A percentile compares a stretch with the other conserved stretches of the same genome.
Evolutionary conservation across 2,113 vertebrate species (phyloP).

Genomic region (Saimiri boliviensis): DNA sequence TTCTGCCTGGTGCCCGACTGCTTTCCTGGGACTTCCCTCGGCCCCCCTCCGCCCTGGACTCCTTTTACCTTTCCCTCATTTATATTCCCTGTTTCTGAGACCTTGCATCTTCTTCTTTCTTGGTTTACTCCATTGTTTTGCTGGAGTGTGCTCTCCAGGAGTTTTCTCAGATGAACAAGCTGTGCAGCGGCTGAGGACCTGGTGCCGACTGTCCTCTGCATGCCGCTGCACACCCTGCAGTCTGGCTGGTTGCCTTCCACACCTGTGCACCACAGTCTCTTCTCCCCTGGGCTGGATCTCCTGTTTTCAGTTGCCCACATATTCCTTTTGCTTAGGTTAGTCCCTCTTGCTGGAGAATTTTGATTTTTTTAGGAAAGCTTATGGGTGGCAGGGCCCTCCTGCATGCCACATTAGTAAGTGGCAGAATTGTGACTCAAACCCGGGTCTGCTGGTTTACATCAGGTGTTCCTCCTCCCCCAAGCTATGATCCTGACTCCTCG

Average conservation of each 20-base stretch:
- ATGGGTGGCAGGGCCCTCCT: background rate
- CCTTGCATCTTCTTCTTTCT: background rate
- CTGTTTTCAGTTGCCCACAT: background rate
- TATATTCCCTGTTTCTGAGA: background rate
- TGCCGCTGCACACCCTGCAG: accelerated
- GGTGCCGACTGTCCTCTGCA: accelerated
- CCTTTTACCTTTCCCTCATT: background rate
- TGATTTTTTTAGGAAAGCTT: background rate
- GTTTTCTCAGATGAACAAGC: background rate
- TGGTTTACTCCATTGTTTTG: background rate
- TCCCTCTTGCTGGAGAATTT: background rate
- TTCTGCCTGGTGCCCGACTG: accelerated
- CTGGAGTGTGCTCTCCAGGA: background rate
- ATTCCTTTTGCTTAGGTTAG: background rate
- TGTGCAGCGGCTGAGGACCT: background rate
- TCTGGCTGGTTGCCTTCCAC: no score
- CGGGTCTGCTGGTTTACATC: background rate
- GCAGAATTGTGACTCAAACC: background rate
- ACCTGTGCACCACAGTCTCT: background rate
- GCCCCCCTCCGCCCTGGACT: background rate
- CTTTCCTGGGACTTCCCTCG: background rate
- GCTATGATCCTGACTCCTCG: background rate
- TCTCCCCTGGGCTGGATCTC: background rate
- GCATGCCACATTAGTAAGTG: background rate
- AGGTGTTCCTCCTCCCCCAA: background rate